phyloP scores from a whole-genome alignment of 2,888 invertebrate genomes.

The Hetaerina titia region DNA sequence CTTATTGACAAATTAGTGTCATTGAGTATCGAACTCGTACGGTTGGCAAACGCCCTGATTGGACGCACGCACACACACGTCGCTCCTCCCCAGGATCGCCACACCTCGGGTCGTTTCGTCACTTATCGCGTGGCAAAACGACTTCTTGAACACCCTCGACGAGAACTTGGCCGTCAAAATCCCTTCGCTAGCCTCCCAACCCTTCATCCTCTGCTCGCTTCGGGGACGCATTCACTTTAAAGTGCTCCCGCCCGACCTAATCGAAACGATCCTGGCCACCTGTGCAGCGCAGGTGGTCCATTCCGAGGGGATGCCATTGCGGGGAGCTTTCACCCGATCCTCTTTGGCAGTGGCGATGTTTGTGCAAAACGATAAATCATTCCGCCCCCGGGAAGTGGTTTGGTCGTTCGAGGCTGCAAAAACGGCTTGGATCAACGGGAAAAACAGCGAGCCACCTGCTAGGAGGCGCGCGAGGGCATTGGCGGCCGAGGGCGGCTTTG shows the following conservation, averaged over 20 bases:
- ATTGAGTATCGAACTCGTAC: no score
- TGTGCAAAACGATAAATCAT: not conserved
- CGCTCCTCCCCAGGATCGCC: no score
- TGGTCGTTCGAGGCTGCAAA: not conserved
- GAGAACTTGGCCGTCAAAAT: no score
- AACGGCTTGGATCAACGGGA: not conserved
- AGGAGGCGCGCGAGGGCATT: not conserved
- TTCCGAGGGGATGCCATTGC: not conserved
- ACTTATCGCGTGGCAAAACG: no score
- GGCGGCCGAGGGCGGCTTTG: not conserved
- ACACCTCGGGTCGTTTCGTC: no score
- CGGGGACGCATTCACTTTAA: not conserved
- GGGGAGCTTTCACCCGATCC: slow-evolving; percentile 13
- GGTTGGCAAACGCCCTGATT: no score
- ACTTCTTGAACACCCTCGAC: no score
- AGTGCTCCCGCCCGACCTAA: not conserved
- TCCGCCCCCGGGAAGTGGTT: not conserved
- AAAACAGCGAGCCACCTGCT: slow-evolving; percentile 11
- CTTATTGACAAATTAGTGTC: no score
- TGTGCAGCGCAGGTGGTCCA: slow-evolving; percentile 1
- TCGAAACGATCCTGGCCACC: not conserved
- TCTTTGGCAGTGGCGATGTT: not conserved
- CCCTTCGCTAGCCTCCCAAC: no score
- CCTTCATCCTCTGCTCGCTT: not conserved
- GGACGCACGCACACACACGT: no score